Evolutionary conservation across 2,888 invertebrate species (phyloP).

Genomic region (Cotesia congregata): DNA sequence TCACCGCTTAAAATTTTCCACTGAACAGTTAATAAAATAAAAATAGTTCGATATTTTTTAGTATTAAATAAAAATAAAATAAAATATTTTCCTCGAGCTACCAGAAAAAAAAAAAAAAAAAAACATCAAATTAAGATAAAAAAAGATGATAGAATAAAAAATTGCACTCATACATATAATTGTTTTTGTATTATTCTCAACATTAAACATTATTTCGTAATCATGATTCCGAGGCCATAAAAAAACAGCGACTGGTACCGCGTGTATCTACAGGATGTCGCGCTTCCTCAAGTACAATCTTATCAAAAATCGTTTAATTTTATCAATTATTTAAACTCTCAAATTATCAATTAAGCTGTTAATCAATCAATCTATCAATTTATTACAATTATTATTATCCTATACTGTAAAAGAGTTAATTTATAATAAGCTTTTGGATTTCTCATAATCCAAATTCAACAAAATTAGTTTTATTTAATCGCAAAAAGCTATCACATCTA

Average conservation of each 20-base stretch:
- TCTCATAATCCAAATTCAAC: conserved; percentile 16
- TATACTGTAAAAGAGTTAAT: too few species aligned
- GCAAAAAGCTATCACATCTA: conserved; percentile 19
- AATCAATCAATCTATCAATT: background rate
- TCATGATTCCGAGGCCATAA: background rate
- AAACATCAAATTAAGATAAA: background rate
- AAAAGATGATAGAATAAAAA: background rate
- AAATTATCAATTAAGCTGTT: background rate
- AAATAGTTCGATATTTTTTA: background rate
- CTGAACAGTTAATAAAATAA: background rate
- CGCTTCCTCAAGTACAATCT: conserved; percentile 12
- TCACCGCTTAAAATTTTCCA: background rate
- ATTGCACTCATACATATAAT: conserved; percentile 1
- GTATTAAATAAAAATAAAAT: background rate
- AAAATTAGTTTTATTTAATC: background rate
- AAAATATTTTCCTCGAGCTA: background rate
- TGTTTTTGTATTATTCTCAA: conserved; percentile 2
- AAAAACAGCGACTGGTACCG: conserved; percentile 13
- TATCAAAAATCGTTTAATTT: background rate
- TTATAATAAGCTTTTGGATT: background rate
- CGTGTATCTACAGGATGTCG: conserved; percentile 21
- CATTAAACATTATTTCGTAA: conserved; percentile 9
- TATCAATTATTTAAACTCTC: background rate
- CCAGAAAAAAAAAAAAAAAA: background rate
- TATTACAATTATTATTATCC: too few species aligned